Percentiles rank a stretch among this genome's conserved stretches.
These are phyloP conservation scores for Neogale vison DNA, from an alignment of 2,113 vertebrate species.

Conservation along the genomic window DNA sequence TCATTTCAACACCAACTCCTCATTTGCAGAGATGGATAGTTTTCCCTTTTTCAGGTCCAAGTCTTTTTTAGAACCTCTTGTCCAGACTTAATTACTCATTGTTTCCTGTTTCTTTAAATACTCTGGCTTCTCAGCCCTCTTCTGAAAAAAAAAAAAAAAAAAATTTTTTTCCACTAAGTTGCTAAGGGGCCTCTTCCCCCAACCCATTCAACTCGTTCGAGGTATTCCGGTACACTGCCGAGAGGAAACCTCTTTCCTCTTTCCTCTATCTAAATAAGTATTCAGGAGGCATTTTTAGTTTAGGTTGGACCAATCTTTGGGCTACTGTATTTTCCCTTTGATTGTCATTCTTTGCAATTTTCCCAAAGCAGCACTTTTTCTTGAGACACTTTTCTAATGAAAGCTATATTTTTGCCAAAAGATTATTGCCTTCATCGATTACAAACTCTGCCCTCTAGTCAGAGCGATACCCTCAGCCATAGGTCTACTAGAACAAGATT, in stretches of 20 bases:
- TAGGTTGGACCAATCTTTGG: background rate
- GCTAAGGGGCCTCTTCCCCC: background rate
- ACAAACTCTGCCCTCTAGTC: background rate
- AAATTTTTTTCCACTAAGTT: background rate
- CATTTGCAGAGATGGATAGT: background rate
- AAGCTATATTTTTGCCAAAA: slow-evolving; percentile 34
- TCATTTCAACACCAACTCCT: background rate
- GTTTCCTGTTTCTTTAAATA: slow-evolving; percentile 12
- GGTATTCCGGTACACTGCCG: background rate
- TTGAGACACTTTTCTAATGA: slow-evolving; percentile 5
- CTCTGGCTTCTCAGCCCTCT: background rate
- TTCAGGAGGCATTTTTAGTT: background rate
- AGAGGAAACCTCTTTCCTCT: background rate
- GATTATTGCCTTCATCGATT: background rate
- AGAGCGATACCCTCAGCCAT: background rate
- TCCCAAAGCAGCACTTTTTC: background rate
- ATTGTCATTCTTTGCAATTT: background rate
- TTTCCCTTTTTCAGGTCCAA: background rate
- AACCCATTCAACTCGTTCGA: background rate
- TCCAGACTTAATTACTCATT: background rate
- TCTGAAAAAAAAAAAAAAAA: background rate
- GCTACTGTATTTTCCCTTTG: background rate
- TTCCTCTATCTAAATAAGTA: background rate
- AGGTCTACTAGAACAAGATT: background rate
- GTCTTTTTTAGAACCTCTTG: background rate